Evolutionary conservation across 2,797 vertebrate species (phyloP), one percentile per base, ranked within the genome.

Genomic region (Cossypha heuglini): DNA sequence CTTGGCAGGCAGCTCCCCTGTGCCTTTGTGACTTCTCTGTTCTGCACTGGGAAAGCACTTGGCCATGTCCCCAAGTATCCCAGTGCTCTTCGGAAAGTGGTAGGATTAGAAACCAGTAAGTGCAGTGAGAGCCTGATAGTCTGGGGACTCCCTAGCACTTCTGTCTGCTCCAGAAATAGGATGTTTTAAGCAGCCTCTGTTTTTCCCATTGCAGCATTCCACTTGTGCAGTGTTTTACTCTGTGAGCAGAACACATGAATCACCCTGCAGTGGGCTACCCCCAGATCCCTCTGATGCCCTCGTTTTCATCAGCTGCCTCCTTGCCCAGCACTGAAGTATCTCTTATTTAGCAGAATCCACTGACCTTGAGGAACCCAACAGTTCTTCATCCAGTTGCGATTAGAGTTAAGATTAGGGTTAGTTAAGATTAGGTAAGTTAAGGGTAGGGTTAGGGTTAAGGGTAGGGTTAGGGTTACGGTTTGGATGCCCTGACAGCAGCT

Each of bases 101-200:
- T 51, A 61, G 79, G 78, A 76, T 93, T 85, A 94, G 75, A 86
- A 94, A 94, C 61, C 79, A 68, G 87, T 94, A 94, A 72, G 68
- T 49, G 58, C 64, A 24, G 62, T 57, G 37, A 74, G 69, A 94
- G 46, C 31, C 82, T 64, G 51, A 76, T 48, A 64, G 91, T 94
- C 85, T 95, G 73, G 86, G 93, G 91, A 86, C 64, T 94, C 90
- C 90, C 90, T 54, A 86, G 58, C 14, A 26, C 58, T 90, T 86
- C 49, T 88, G 62, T 78, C 73, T 81, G 66, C 83, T 93, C 80
- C 93, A 90, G 86, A 93, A 95, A 86, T 62, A 95, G 73, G 88
- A 68, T 55, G 62, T 15, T 18, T 14, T 64, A 59, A 71, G 62
- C 78, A 80, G 54, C 16, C 24, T 62, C 67, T 79, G 51, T 64